Evolutionary conservation across 2,797 vertebrate genomes (phyloP).

Genomic region (Rhinatrema bivittatum): DNA sequence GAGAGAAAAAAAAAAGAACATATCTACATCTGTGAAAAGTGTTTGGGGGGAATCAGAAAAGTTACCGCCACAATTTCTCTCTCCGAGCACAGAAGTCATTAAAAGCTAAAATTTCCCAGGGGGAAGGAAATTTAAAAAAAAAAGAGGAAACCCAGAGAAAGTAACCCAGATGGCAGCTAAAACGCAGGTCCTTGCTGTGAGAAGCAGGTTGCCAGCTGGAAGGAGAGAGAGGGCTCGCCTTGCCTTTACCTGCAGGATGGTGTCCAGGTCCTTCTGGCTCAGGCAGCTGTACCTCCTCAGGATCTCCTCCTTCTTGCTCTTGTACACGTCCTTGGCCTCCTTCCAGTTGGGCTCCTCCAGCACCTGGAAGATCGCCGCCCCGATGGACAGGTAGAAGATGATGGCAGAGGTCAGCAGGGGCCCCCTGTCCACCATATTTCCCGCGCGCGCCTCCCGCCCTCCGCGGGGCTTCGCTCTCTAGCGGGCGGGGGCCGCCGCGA

Average conservation of each 20-base stretch:
- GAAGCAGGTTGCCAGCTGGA: not conserved
- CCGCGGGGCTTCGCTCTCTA: not conserved
- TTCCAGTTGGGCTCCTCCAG: slow-evolving; percentile 92
- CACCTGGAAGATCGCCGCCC: slow-evolving; percentile 96
- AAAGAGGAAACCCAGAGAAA: no score
- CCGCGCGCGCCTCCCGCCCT: not conserved
- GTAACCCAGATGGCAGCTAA: no score
- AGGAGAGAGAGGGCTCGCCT: not conserved
- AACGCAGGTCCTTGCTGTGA: not conserved
- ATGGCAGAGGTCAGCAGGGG: slow-evolving; percentile 92
- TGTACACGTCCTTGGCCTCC: slow-evolving; percentile 62
- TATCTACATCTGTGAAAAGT: no score
- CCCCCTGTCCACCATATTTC: slow-evolving; percentile 89
- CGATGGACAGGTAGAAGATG: slow-evolving; percentile 96
- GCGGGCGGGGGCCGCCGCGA: no score
- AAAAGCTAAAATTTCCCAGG: no score
- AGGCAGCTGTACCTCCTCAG: slow-evolving; percentile 82
- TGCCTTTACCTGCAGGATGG: slow-evolving; percentile 75
- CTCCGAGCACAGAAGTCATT: no score
- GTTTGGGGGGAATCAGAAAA: no score
- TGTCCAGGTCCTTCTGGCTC: slow-evolving; percentile 72
- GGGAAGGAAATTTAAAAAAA: no score
- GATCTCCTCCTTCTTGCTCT: slow-evolving; percentile 62
- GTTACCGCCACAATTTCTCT: no score
- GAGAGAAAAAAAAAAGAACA: no score